These are phyloP conservation scores for Arctia plantaginis DNA, from an alignment of 2,888 invertebrate species.

Conservation along the genomic window DNA sequence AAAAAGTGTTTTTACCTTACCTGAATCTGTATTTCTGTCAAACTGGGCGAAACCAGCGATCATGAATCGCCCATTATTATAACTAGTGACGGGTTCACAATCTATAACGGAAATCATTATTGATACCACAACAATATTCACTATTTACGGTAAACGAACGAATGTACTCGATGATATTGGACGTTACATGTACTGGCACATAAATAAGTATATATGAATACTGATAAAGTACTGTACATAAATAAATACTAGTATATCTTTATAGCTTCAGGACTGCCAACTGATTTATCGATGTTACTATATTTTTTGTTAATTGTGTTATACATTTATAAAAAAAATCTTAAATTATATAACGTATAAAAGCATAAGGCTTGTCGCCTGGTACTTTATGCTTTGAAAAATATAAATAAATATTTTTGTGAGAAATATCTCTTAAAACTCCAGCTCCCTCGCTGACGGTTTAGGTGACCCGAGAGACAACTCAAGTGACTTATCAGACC, in stretches of 20 bases:
- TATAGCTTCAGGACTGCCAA: neutral
- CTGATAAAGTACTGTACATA: neutral
- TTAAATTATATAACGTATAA: too few species aligned
- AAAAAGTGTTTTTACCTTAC: neutral
- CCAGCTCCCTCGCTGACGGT: neutral
- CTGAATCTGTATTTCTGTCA: neutral
- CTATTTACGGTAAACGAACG: conserved; percentile 26
- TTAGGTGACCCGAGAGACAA: neutral
- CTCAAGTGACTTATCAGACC: neutral
- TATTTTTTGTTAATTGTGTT: too few species aligned
- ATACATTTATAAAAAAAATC: too few species aligned
- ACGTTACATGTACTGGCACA: conserved; percentile 48
- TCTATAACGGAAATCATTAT: conserved; percentile 17
- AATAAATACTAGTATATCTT: neutral
- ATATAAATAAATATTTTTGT: neutral
- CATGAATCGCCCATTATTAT: conserved; percentile 9
- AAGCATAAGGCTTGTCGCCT: too few species aligned
- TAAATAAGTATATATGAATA: conserved; percentile 8
- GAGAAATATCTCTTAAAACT: neutral
- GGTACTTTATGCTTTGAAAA: neutral
- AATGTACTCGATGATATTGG: conserved; percentile 46
- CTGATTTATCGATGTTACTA: neutral
- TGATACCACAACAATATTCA: conserved; percentile 18
- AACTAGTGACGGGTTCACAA: conserved; percentile 12
- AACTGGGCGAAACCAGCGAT: neutral